phyloP scores from a whole-genome alignment of 2,113 vertebrate genomes.

The Forbesichthys agassizii region DNA sequence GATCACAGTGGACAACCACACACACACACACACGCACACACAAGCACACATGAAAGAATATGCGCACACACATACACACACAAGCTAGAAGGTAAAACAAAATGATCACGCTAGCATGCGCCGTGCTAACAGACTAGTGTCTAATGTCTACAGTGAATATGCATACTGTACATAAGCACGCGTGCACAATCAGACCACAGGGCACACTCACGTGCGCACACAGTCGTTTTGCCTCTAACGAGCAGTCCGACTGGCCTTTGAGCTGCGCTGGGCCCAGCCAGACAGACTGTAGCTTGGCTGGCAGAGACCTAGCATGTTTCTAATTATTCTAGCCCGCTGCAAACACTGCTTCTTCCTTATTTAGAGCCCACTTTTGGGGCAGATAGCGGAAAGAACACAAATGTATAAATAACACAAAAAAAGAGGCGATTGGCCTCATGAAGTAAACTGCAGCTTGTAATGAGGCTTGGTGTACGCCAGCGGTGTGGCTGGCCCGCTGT shows the following conservation, averaged over 20 bases:
- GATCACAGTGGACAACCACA: slow-evolving; percentile 33
- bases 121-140: too few relatives aligned
- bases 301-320: slow-evolving; percentile 41
- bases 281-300: slow-evolving; percentile 15
- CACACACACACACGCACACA: not conserved
- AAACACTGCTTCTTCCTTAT: slow-evolving; percentile 59
- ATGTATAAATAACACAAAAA: not conserved
- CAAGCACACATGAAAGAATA: not conserved
- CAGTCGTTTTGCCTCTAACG: slow-evolving; percentile 35
- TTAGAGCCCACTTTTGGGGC: slow-evolving; percentile 34
- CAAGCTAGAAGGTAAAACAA: not conserved
- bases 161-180: not conserved
- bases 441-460: slow-evolving; percentile 54
- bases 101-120: not conserved
- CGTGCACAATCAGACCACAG: slow-evolving; percentile 14
- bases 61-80: slow-evolving; percentile 1
- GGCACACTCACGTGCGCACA: slow-evolving; percentile 3
- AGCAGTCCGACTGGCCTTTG: slow-evolving; percentile 42
- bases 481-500: slow-evolving; percentile 35
- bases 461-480: slow-evolving; percentile 56
- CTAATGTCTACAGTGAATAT: not conserved
- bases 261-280: slow-evolving; percentile 23
- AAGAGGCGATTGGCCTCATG: slow-evolving; percentile 25
- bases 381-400: slow-evolving; percentile 17
- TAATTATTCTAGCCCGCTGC: slow-evolving; percentile 62